These are phyloP conservation scores for Henricia sp. DNA, from an alignment of 53 echinoderm and acorn worm genomes.

Conservation along the genomic window DNA sequence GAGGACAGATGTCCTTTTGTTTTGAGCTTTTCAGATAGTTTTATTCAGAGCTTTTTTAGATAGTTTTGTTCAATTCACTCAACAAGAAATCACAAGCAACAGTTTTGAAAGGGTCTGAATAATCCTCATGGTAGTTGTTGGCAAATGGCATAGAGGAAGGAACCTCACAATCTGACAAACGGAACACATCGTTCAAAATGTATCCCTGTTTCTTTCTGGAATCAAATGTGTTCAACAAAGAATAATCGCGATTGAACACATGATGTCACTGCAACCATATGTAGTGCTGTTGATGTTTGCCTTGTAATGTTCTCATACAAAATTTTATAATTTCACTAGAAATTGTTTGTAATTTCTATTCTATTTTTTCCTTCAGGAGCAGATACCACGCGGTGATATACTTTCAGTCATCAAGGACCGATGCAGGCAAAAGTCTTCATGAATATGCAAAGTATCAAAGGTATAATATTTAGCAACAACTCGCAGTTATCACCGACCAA, in stretches of 20 bases:
- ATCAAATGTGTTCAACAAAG: neutral
- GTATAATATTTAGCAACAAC: too few relatives aligned
- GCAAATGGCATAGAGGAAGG: too few relatives aligned
- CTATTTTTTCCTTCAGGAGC: constrained; percentile 23
- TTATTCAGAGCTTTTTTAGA: too few relatives aligned
- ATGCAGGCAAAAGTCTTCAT: constrained; percentile 26
- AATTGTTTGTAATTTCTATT: neutral
- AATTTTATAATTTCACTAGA: neutral
- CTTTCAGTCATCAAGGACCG: constrained; percentile 65
- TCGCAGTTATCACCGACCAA: too few relatives aligned
- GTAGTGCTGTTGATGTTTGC: too few relatives aligned
- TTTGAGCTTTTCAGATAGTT: too few relatives aligned
- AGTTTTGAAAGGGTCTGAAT: too few relatives aligned
- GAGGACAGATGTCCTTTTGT: too few relatives aligned
- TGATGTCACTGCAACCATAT: neutral
- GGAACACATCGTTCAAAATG: neutral
- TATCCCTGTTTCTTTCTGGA: neutral
- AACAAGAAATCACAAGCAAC: too few relatives aligned
- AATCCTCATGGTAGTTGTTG: too few relatives aligned
- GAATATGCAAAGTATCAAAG: too few relatives aligned
- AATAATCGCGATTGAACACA: neutral
- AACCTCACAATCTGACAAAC: neutral
- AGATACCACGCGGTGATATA: constrained; percentile 51
- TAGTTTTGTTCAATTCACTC: too few relatives aligned
- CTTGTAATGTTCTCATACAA: neutral